These are phyloP conservation scores for Zaprionus kolodkinae DNA, from an alignment of 1,140 invertebrate genomes.

Conservation along the genomic window DNA sequence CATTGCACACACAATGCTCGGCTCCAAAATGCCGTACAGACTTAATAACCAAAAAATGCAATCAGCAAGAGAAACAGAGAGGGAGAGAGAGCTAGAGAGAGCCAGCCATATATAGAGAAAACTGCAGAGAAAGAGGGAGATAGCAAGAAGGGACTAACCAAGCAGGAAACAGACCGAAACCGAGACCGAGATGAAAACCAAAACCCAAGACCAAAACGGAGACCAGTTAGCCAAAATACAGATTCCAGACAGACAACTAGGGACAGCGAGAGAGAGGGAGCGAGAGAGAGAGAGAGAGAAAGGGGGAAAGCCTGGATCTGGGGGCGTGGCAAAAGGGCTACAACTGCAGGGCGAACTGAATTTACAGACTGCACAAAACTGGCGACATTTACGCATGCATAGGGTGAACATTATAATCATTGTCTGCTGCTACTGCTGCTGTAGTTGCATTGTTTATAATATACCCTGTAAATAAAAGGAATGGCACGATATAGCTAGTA, in stretches of 20 bases:
- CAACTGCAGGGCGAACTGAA: no score
- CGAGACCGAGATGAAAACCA: conserved; percentile 9
- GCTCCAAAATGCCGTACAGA: conserved; percentile 57
- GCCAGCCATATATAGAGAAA: neutral
- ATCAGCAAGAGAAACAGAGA: conserved; percentile 45
- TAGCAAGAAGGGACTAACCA: neutral
- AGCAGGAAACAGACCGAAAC: conserved; percentile 18
- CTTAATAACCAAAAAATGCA: conserved; percentile 81
- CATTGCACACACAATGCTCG: conserved; percentile 41
- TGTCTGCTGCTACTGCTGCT: neutral
- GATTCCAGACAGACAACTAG: neutral
- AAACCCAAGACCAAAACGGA: conserved; percentile 18
- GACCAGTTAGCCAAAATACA: conserved; percentile 16
- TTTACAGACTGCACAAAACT: conserved; percentile 31
- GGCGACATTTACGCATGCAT: conserved; percentile 65
- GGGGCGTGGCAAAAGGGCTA: no score
- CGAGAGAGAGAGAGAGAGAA: neutral
- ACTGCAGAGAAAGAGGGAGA: neutral
- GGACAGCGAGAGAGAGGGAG: neutral
- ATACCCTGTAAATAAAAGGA: neutral
- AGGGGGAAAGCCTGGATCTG: no score
- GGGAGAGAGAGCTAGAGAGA: neutral
- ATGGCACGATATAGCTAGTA: neutral
- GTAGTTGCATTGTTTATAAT: neutral
- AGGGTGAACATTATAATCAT: conserved; percentile 23